Conservation (phyloP, 2,113 vertebrate genomes). For the Bettongia penicillata region DNA sequence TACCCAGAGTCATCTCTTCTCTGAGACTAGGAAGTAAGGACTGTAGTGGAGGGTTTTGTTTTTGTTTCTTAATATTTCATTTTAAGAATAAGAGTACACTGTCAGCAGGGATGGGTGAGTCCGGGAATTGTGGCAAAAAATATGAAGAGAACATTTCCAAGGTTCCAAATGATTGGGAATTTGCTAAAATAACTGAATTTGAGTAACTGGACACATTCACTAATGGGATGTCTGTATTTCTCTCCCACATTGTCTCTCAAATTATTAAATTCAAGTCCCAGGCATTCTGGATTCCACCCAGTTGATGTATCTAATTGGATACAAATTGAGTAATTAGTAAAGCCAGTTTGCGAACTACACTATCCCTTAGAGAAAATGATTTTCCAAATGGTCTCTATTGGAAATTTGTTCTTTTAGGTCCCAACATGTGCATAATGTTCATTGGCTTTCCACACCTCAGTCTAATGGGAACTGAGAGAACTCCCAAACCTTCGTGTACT, state of each 20-base stretch:
- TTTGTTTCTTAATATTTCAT: neutral
- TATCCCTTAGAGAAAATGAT: constrained; percentile 12
- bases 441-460: constrained; percentile 7
- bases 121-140: constrained; percentile 19
- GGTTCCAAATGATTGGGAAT: constrained; percentile 9
- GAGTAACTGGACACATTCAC: constrained; percentile 24
- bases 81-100: neutral
- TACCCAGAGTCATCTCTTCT: neutral
- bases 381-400: neutral
- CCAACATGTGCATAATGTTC: neutral
- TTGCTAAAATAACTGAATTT: constrained; percentile 20
- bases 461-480: neutral
- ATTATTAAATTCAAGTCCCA: neutral
- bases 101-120: neutral
- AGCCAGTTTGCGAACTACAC: constrained; percentile 30
- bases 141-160: constrained; percentile 4
- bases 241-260: neutral
- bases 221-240: neutral
- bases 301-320: constrained; percentile 48
- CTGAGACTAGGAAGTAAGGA: neutral
- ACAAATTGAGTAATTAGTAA: constrained; percentile 10
- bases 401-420: neutral
- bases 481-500: neutral
- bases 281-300: neutral
- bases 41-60: neutral